A percentile compares a stretch with the other conserved stretches of the same genome.
Evolutionary conservation across 2,797 vertebrate species (phyloP).

Genomic region (Sebastes minor): DNA sequence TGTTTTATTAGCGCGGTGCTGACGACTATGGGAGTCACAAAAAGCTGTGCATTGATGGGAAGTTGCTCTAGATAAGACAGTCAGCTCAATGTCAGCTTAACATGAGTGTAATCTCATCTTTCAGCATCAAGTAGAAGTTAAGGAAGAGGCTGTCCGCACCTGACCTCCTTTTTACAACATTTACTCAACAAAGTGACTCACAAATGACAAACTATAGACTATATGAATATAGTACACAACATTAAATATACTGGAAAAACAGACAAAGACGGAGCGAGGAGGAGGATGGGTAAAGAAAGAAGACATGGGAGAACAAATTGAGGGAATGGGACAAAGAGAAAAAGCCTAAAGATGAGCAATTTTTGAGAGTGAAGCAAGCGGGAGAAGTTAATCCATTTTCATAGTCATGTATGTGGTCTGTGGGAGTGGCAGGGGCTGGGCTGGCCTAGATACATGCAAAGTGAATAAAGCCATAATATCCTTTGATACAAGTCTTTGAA

Average conservation of each 20-base stretch:
- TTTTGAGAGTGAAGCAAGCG: conserved; percentile 49
- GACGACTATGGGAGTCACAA: conserved; percentile 14
- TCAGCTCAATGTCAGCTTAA: conserved; percentile 32
- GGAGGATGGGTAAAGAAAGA: conserved; percentile 8
- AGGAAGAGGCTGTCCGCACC: not conserved
- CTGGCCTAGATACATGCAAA: conserved; percentile 80
- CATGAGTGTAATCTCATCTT: conserved; percentile 30
- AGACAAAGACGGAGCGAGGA: conserved; percentile 1
- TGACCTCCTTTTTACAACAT: conserved; percentile 17
- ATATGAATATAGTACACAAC: not conserved
- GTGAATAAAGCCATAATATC: conserved; percentile 75
- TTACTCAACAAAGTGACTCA: conserved; percentile 15
- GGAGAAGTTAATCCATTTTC: conserved; percentile 70
- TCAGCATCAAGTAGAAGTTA: conserved; percentile 14
- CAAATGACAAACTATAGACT: conserved; percentile 9
- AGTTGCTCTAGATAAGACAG: conserved; percentile 29
- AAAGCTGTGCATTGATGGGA: conserved; percentile 13
- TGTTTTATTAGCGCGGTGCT: conserved; percentile 27
- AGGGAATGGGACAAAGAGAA: conserved; percentile 31
- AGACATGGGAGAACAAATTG: not conserved
- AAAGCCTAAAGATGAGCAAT: conserved; percentile 57
- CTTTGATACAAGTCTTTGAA: conserved; percentile 78
- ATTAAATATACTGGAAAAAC: conserved; percentile 2
- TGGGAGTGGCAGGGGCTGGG: conserved; percentile 75
- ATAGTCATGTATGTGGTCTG: conserved; percentile 76